These are phyloP conservation scores for Cephonodes hylas DNA, from an alignment of 2,888 invertebrate genomes.

Conservation along the genomic window DNA sequence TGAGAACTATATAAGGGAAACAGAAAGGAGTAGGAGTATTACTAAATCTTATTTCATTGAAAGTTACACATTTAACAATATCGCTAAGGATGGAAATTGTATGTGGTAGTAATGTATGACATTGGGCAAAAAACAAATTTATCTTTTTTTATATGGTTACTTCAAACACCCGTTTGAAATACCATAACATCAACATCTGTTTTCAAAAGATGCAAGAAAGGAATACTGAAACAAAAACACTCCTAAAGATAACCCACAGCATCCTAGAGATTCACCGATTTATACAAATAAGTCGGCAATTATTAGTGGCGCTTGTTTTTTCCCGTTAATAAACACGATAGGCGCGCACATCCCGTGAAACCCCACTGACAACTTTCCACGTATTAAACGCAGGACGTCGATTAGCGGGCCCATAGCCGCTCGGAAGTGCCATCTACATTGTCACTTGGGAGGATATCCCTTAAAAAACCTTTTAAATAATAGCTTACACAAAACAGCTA, in stretches of 20 bases:
- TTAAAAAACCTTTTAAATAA: background rate
- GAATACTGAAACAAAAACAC: background rate
- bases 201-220: background rate
- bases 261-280: background rate
- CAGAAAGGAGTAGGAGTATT: no score
- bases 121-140: no score
- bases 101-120: no score
- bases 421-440: background rate
- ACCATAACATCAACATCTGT: no score
- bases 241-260: background rate
- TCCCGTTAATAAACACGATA: background rate
- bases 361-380: constrained; percentile 15
- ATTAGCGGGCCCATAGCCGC: background rate
- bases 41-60: no score
- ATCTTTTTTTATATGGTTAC: no score
- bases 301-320: background rate
- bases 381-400: constrained; percentile 7
- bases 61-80: no score
- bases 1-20: no score
- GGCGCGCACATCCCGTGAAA: constrained; percentile 13
- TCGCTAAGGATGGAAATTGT: no score
- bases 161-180: no score
- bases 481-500: no score
- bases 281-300: background rate
- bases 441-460: background rate